Percentiles rank a stretch among this genome's conserved stretches.
These are phyloP conservation scores for Alcedo atthis DNA, from an alignment of 2,797 vertebrate species.

Conservation along the genomic window DNA sequence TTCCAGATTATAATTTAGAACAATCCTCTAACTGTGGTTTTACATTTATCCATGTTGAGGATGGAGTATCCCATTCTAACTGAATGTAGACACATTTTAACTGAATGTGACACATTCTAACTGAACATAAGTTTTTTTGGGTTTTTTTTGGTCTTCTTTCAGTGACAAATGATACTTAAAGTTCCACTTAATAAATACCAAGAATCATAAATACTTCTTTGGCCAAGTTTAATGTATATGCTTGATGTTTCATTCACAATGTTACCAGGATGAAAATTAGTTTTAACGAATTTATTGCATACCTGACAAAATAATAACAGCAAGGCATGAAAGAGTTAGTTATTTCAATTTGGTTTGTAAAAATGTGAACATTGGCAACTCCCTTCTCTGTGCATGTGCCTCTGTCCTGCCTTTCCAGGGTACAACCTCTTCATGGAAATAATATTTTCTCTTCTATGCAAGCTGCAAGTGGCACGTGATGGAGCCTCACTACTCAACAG, in stretches of 20 bases:
- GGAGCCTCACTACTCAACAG: not conserved
- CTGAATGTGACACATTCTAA: too few species aligned
- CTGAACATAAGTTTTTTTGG: too few species aligned
- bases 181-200: not conserved
- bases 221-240: not conserved
- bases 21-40: slow-evolving; percentile 15
- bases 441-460: not conserved
- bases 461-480: not conserved
- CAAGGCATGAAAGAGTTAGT: not conserved
- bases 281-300: not conserved
- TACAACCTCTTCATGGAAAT: not conserved
- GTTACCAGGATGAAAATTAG: not conserved
- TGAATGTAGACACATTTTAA: too few species aligned
- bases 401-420: not conserved
- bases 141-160: not conserved
- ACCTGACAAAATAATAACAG: not conserved
- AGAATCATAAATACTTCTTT: not conserved
- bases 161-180: not conserved
- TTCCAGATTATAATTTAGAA: slow-evolving; percentile 8
- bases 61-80: not conserved
- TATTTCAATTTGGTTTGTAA: not conserved
- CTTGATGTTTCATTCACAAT: not conserved
- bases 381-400: not conserved
- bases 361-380: not conserved
- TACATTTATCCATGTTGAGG: not conserved